These are phyloP conservation scores for Passerculus sandwichensis DNA, from an alignment of 2,797 vertebrate species.

Conservation along the genomic window DNA sequence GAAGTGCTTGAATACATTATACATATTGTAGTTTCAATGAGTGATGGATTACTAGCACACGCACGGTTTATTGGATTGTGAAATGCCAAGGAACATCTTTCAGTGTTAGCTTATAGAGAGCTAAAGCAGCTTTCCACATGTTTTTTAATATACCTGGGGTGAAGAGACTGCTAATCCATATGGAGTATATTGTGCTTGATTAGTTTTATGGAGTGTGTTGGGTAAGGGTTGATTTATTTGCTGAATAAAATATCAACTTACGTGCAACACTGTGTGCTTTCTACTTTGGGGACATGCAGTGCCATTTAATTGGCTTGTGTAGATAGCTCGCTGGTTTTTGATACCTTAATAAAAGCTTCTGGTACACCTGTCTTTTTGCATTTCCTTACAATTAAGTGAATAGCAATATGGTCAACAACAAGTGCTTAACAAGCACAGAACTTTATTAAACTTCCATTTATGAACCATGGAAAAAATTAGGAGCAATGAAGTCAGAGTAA, in stretches of 20 bases:
- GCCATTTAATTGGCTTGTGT: conserved; percentile 24
- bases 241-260: conserved; percentile 26
- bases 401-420: neutral
- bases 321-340: neutral
- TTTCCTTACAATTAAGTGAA: conserved; percentile 30
- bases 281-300: neutral
- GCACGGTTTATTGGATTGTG: neutral
- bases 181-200: neutral
- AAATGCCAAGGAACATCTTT: neutral
- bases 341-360: conserved; percentile 51
- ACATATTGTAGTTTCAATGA: neutral
- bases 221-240: conserved; percentile 30
- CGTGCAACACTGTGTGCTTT: neutral
- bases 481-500: neutral
- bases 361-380: conserved; percentile 17
- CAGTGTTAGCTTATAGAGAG: neutral
- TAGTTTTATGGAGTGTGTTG: neutral
- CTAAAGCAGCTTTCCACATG: neutral
- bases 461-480: neutral
- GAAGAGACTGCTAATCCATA: neutral
- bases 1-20: neutral
- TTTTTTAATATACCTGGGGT: neutral
- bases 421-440: neutral
- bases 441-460: neutral
- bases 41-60: neutral